Evolutionary conservation across 2,888 invertebrate genomes (phyloP).

Genomic region (Plebejus anna): DNA sequence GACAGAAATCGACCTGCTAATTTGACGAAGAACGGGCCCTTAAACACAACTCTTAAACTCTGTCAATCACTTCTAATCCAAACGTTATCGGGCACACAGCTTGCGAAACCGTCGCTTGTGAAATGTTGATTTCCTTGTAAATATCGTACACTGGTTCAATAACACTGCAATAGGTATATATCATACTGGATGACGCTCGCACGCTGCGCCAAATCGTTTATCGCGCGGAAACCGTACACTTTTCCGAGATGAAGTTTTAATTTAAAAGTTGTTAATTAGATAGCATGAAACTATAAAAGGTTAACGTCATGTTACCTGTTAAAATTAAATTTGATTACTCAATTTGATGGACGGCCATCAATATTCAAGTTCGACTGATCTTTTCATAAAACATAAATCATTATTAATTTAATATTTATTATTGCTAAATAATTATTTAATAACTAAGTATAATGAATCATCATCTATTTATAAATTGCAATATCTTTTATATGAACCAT

Average conservation of each 20-base stretch:
- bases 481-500: background rate
- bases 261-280: background rate
- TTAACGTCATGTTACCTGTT: background rate
- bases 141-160: background rate
- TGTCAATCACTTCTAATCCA: constrained; percentile 26
- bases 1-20: too few relatives aligned
- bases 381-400: background rate
- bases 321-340: background rate
- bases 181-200: too few relatives aligned
- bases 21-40: too few relatives aligned
- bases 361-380: background rate
- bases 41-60: too few relatives aligned
- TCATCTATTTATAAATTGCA: background rate
- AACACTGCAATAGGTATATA: too few relatives aligned
- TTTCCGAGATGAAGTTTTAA: background rate
- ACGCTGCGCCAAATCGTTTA: too few relatives aligned
- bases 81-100: background rate
- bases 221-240: too few relatives aligned
- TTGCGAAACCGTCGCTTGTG: constrained; percentile 14
- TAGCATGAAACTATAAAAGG: background rate
- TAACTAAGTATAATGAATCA: background rate
- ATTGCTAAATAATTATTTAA: background rate
- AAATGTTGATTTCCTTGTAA: constrained; percentile 27
- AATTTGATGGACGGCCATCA: background rate
- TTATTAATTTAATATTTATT: background rate